These are phyloP conservation scores for Oryzias javanicus DNA, from an alignment of 2,113 vertebrate genomes.

Conservation along the genomic window DNA sequence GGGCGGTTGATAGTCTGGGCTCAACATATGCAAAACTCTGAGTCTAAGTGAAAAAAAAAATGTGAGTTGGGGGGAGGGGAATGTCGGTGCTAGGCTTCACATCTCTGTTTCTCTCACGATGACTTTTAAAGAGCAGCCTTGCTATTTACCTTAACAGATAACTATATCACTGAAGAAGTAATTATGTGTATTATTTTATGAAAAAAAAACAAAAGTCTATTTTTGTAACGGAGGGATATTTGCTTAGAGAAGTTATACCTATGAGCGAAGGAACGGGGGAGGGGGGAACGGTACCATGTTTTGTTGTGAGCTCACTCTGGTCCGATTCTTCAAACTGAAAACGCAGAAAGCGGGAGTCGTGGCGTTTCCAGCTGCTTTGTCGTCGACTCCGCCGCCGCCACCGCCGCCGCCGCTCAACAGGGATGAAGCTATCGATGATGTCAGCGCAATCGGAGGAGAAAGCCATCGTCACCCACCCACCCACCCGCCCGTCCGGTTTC, in stretches of 20 bases:
- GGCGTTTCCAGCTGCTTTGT: slow-evolving; percentile 17
- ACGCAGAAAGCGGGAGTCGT: slow-evolving; percentile 18
- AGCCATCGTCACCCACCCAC: slow-evolving; percentile 17
- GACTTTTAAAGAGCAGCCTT: slow-evolving; percentile 69
- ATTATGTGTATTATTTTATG: slow-evolving; percentile 79
- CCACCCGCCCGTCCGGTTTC: slow-evolving; percentile 30
- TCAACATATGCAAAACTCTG: slow-evolving; percentile 77
- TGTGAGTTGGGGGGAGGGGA: slow-evolving; percentile 17
- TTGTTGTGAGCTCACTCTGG: slow-evolving; percentile 53
- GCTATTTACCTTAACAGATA: slow-evolving; percentile 78
- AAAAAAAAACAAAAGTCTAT: slow-evolving; percentile 75
- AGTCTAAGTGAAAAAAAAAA: slow-evolving; percentile 28
- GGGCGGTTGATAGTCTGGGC: slow-evolving; percentile 56
- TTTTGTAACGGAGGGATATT: slow-evolving; percentile 79
- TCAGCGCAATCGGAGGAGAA: slow-evolving; percentile 23
- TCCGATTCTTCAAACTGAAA: slow-evolving; percentile 47
- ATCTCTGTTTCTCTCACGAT: slow-evolving; percentile 47
- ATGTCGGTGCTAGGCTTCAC: slow-evolving; percentile 73
- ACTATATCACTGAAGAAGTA: slow-evolving; percentile 70
- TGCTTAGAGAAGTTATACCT: slow-evolving; percentile 68
- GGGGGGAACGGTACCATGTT: slow-evolving; percentile 9
- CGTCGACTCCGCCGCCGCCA: slow-evolving; percentile 9
- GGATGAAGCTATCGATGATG: slow-evolving; percentile 34
- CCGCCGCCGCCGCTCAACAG: slow-evolving; percentile 4
- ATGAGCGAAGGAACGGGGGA: slow-evolving; percentile 28